These are phyloP conservation scores for Phrynocephalus guinanensis DNA, from an alignment of 2,797 vertebrate species.

Conservation along the genomic window DNA sequence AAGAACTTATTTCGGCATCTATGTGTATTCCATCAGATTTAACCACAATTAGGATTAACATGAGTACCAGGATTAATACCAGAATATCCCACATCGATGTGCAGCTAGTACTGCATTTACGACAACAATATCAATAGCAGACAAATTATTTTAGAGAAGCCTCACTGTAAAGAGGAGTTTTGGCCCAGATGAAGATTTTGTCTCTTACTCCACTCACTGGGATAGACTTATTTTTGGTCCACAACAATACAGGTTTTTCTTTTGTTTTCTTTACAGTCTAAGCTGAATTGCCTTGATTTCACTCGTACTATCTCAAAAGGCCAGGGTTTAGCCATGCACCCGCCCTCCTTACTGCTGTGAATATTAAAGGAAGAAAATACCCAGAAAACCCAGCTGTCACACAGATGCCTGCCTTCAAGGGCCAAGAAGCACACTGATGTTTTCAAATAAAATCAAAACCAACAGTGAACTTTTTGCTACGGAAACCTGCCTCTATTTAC, in stretches of 20 bases:
- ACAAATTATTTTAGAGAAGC: background rate
- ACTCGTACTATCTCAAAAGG: background rate
- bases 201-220: background rate
- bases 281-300: background rate
- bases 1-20: constrained; percentile 29
- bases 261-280: background rate
- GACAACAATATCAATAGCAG: background rate
- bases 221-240: background rate
- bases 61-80: constrained; percentile 6
- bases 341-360: background rate
- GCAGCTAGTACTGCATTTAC: background rate
- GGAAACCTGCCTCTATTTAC: constrained; percentile 24
- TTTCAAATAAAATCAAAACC: background rate
- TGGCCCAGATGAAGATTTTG: background rate
- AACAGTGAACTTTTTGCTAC: background rate
- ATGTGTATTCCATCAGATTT: constrained; percentile 22
- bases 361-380: background rate
- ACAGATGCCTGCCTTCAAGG: constrained; percentile 27
- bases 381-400: background rate
- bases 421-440: background rate
- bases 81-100: background rate
- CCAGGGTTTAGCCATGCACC: background rate
- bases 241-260: background rate
- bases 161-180: background rate
- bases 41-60: constrained; percentile 31